Conservation (phyloP, 2,888 invertebrate species). For the Auanema sp. region DNA sequence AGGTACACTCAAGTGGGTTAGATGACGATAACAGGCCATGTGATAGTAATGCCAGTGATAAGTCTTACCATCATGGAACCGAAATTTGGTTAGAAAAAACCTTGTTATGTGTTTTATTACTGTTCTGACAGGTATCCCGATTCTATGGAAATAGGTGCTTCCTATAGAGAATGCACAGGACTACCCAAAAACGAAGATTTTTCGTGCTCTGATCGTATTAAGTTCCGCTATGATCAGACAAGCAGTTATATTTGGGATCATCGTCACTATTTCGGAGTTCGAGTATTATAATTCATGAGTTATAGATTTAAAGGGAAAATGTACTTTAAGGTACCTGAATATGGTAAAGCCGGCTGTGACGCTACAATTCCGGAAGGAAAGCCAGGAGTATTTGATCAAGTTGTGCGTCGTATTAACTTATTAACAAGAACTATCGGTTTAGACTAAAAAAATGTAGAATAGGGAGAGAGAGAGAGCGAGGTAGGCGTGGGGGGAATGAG, state of each 20-base stretch:
- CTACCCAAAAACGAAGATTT: constrained; percentile 56
- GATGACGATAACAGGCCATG: constrained; percentile 39
- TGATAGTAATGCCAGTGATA: constrained; percentile 24
- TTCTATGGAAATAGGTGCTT: constrained; percentile 40
- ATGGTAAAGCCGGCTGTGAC: constrained; percentile 52
- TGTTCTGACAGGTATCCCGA: constrained; percentile 42
- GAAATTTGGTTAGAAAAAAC: constrained; percentile 47
- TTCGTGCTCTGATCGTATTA: constrained; percentile 49
- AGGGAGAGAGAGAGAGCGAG: too few relatives aligned
- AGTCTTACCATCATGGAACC: constrained; percentile 54
- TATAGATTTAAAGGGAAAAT: not conserved
- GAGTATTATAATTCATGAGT: constrained; percentile 24
- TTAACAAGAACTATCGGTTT: constrained; percentile 40
- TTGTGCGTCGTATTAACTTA: constrained; percentile 31
- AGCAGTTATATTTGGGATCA: constrained; percentile 54
- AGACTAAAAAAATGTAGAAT: constrained; percentile 17
- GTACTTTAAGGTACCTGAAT: constrained; percentile 39
- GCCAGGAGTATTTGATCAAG: constrained; percentile 35
- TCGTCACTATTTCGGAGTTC: constrained; percentile 55
- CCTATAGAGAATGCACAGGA: constrained; percentile 52
- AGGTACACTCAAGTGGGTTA: constrained; percentile 30
- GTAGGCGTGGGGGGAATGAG: too few relatives aligned
- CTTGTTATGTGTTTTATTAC: constrained; percentile 20
- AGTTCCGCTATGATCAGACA: constrained; percentile 44
- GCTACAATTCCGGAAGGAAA: constrained; percentile 33